A percentile compares a stretch with the other conserved stretches of the same genome.
Evolutionary conservation across 2,797 vertebrate species (phyloP).

Genomic region (Anolis apletophallus): DNA sequence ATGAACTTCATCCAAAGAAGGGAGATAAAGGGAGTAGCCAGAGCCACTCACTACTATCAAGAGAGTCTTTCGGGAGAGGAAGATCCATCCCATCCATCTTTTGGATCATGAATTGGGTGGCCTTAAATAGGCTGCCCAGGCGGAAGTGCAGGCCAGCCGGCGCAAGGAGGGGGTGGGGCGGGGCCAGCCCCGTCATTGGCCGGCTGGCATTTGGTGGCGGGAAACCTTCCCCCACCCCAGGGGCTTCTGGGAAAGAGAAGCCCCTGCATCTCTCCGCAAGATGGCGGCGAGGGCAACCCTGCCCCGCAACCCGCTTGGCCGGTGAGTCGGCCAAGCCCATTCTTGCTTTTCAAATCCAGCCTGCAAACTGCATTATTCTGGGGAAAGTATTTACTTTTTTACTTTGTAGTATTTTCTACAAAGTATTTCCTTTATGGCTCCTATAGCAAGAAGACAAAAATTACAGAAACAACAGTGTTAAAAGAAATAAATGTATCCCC

Average conservation of each 20-base stretch:
- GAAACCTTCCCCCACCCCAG: too few relatives aligned
- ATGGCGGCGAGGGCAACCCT: too few relatives aligned
- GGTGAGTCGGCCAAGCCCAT: too few relatives aligned
- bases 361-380: conserved; percentile 1
- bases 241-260: too few relatives aligned
- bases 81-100: neutral
- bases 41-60: neutral
- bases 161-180: too few relatives aligned
- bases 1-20: neutral
- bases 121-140: too few relatives aligned
- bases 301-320: too few relatives aligned
- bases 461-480: neutral
- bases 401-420: conserved; percentile 11
- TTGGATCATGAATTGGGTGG: neutral
- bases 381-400: too few relatives aligned
- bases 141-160: too few relatives aligned
- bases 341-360: neutral
- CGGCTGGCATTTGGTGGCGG: too few relatives aligned
- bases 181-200: too few relatives aligned
- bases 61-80: neutral
- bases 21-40: neutral
- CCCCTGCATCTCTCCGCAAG: too few relatives aligned
- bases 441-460: conserved; percentile 30
- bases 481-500: neutral
- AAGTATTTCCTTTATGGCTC: conserved; percentile 18